These are phyloP conservation scores for Verasper variegatus DNA, from an alignment of 2,113 vertebrate species.

Conservation along the genomic window DNA sequence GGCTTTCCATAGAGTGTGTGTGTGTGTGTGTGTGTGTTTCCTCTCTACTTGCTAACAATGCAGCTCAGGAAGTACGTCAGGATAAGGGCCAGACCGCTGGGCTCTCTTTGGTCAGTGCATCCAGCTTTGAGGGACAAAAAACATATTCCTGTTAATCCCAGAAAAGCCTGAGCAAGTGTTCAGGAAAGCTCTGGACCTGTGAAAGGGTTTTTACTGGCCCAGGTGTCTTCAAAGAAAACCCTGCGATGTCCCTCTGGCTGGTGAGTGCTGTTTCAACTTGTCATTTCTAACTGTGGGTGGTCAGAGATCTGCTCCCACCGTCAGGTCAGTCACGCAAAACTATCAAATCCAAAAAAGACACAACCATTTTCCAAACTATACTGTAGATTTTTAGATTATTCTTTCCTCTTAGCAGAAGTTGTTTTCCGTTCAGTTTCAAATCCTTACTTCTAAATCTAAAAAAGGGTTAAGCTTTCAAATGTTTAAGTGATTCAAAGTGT, in stretches of 20 bases:
- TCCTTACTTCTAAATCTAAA: too few relatives aligned
- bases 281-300: slow-evolving; percentile 46
- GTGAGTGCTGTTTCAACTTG: slow-evolving; percentile 69
- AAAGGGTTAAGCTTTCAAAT: too few relatives aligned
- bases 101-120: slow-evolving; percentile 54
- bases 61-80: slow-evolving; percentile 77
- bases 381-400: too few relatives aligned
- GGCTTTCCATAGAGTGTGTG: slow-evolving; percentile 56
- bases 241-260: slow-evolving; percentile 76
- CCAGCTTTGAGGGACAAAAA: slow-evolving; percentile 49
- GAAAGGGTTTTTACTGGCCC: slow-evolving; percentile 55
- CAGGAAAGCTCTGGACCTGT: slow-evolving; percentile 49
- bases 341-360: neutral
- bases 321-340: slow-evolving; percentile 9
- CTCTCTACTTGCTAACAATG: slow-evolving; percentile 74
- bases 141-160: slow-evolving; percentile 43
- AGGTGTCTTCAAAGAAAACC: slow-evolving; percentile 63
- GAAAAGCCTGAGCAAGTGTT: slow-evolving; percentile 38
- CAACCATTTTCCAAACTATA: too few relatives aligned
- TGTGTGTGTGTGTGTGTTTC: slow-evolving; percentile 56
- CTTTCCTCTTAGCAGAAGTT: too few relatives aligned
- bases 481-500: too few relatives aligned
- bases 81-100: slow-evolving; percentile 72
- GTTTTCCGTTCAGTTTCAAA: too few relatives aligned
- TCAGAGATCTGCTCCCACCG: slow-evolving; percentile 24